Conservation (phyloP, 2,797 vertebrate genomes). For the Enoplosus armatus region DNA sequence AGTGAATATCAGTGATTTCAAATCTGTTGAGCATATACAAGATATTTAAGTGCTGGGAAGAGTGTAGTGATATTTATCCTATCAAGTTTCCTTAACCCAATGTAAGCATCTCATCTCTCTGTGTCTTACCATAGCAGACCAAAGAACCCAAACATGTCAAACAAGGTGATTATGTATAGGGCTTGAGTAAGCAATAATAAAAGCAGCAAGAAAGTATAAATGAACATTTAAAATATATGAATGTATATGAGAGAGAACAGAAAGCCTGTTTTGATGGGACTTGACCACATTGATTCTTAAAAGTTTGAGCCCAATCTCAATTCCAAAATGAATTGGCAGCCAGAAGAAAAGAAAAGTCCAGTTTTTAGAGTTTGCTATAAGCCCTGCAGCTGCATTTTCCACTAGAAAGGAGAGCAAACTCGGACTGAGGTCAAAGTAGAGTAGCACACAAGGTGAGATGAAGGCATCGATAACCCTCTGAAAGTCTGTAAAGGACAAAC, state of each 20-base stretch:
- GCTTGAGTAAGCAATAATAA: background rate
- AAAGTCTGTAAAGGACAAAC: constrained; percentile 17
- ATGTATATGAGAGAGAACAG: background rate
- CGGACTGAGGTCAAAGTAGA: constrained; percentile 15
- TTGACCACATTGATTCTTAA: background rate
- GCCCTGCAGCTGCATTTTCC: constrained; percentile 10
- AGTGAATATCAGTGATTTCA: constrained; percentile 27
- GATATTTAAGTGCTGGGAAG: constrained; percentile 8
- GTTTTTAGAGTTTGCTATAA: background rate
- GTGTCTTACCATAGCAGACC: background rate
- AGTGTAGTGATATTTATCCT: background rate
- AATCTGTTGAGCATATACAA: constrained; percentile 1
- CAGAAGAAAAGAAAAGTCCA: background rate
- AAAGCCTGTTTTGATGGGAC: background rate
- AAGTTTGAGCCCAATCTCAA: background rate
- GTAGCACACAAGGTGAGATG: constrained; percentile 12
- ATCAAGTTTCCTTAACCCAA: background rate
- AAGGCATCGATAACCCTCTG: constrained; percentile 23
- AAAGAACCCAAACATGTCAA: background rate
- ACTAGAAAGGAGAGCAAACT: constrained; percentile 2
- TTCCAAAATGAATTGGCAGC: background rate
- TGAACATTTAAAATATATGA: background rate
- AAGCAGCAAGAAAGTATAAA: background rate
- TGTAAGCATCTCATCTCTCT: background rate
- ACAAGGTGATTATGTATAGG: background rate